phyloP scores from a whole-genome alignment of 1,140 invertebrate species.

The Drosophila eugracilis region DNA sequence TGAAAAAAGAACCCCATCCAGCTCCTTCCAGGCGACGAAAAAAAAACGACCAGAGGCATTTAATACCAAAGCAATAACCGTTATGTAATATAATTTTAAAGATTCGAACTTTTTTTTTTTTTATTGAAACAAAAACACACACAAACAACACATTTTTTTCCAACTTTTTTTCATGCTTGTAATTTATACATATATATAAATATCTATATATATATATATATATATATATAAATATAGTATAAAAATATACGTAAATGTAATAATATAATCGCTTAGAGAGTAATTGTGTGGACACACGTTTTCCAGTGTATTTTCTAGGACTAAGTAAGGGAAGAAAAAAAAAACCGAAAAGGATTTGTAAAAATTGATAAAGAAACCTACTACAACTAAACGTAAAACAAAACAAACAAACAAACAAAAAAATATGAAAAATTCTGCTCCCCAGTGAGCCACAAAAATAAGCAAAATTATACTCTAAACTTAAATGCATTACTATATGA shows the following conservation, averaged over 20 bases:
- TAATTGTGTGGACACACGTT: conserved; percentile 60
- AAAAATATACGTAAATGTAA: conserved; percentile 28
- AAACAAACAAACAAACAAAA: conserved; percentile 11
- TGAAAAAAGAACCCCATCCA: conserved; percentile 35
- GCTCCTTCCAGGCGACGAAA: conserved; percentile 59
- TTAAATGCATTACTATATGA: conserved; percentile 29
- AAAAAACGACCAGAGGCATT: conserved; percentile 78
- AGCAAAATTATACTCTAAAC: conserved; percentile 58
- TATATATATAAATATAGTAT: conserved; percentile 10
- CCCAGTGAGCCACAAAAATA: conserved; percentile 53
- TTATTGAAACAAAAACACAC: conserved; percentile 17
- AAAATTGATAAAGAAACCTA: conserved; percentile 20
- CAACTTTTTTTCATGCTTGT: conserved; percentile 52
- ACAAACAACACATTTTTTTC: conserved; percentile 15
- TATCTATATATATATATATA: no score
- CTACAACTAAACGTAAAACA: conserved; percentile 19
- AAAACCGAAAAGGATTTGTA: conserved; percentile 44
- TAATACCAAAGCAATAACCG: conserved; percentile 83
- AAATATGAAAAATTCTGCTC: conserved; percentile 31
- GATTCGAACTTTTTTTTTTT: conserved; percentile 38
- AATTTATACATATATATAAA: conserved; percentile 33
- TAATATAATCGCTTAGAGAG: conserved; percentile 19
- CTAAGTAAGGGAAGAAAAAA: conserved; percentile 15
- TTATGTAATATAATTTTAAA: conserved; percentile 83
- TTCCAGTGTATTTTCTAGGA: conserved; percentile 78